Percentiles rank a stretch among this genome's conserved stretches.
Conservation (phyloP, 2,797 vertebrate genomes). For the Epinephelus awoara region DNA sequence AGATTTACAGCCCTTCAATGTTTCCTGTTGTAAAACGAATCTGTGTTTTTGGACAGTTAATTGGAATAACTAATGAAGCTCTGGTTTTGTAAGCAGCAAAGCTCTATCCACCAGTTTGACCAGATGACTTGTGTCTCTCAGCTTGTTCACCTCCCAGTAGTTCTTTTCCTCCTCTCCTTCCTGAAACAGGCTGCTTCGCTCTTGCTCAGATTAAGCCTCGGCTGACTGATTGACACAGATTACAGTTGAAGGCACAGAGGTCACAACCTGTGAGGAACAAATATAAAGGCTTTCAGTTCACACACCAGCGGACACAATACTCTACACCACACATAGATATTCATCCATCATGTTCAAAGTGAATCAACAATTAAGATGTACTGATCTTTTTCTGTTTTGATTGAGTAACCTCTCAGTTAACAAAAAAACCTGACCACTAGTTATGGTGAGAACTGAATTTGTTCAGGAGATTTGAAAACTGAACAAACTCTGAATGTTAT, state of each 20-base stretch:
- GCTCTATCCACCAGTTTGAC: constrained; percentile 16
- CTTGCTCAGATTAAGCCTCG: constrained; percentile 74
- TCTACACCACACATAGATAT: background rate
- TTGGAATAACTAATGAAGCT: background rate
- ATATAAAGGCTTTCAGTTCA: constrained; percentile 55
- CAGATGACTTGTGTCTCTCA: constrained; percentile 22
- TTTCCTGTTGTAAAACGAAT: background rate
- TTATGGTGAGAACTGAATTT: background rate
- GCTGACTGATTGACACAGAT: constrained; percentile 82
- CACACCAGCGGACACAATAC: constrained; percentile 19
- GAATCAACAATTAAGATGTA: background rate
- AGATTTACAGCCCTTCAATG: background rate
- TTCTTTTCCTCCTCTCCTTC: constrained; percentile 38
- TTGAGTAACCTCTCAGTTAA: background rate
- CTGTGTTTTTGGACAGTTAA: background rate
- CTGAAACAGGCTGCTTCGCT: constrained; percentile 55
- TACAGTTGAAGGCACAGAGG: constrained; percentile 72
- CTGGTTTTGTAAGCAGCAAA: constrained; percentile 1
- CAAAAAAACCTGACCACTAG: background rate
- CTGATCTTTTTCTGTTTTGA: background rate
- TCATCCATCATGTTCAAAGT: background rate
- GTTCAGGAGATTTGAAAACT: background rate
- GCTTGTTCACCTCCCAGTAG: background rate
- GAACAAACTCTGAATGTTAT: background rate
- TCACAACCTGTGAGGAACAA: constrained; percentile 67